phyloP scores from a whole-genome alignment of 2,797 vertebrate genomes.

The Loriculus beryllinus region DNA sequence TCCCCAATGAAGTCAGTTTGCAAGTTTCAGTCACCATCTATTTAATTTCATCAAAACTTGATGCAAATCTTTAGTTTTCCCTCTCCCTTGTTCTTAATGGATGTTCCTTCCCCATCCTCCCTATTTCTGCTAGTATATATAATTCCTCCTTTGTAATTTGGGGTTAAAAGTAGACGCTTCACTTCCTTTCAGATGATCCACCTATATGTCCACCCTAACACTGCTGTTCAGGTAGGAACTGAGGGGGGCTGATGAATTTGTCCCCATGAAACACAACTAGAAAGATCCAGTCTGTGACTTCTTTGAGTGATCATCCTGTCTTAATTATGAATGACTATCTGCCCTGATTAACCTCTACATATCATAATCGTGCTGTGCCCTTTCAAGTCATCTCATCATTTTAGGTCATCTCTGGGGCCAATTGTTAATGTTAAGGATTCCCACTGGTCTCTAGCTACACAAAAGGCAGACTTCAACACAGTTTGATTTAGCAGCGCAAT shows the following conservation, averaged over 20 bases:
- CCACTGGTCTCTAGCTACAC: not conserved
- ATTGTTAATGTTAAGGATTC: slow-evolving; percentile 21
- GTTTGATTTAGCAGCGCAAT: slow-evolving; percentile 15
- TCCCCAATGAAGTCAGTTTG: not conserved
- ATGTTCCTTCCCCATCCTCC: not conserved
- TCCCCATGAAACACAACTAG: not conserved
- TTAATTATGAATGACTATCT: not conserved
- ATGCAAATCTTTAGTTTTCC: not conserved
- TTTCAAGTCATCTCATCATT: not conserved
- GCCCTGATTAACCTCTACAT: not conserved
- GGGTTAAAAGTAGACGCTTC: not conserved
- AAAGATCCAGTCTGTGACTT: not conserved
- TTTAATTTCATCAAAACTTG: not conserved
- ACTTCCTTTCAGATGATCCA: not conserved
- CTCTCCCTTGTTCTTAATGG: not conserved
- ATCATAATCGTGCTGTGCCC: not conserved
- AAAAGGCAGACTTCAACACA: not conserved
- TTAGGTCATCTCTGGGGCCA: not conserved
- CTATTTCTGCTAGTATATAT: not conserved
- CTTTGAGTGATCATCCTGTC: not conserved
- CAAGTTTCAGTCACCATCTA: not conserved
- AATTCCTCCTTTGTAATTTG: not conserved
- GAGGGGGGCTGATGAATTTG: not conserved
- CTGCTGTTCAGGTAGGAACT: not conserved
- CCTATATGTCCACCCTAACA: not conserved